phyloP scores from a whole-genome alignment of 2,888 invertebrate species.

The Lepas anatifera region DNA sequence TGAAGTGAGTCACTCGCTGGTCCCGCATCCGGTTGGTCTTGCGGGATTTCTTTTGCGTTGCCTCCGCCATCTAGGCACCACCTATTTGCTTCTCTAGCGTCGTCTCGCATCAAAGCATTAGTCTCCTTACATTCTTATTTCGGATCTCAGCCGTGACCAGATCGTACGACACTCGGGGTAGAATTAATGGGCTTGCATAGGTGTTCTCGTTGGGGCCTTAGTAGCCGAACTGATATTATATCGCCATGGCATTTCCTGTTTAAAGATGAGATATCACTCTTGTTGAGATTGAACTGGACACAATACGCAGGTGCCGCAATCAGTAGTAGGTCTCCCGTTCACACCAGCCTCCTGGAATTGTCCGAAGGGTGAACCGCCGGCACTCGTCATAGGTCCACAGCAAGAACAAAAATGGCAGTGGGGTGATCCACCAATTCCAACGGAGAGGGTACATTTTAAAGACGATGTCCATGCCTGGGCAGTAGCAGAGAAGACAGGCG shows the following conservation, averaged over 20 bases:
- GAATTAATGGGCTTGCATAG: not conserved
- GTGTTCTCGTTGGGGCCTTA: not conserved
- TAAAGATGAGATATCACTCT: not conserved
- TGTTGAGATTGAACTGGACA: not conserved
- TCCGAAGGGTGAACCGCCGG: slow-evolving; percentile 38
- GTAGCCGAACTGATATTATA: not conserved
- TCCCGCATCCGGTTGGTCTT: too few relatives aligned
- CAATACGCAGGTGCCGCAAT: not conserved
- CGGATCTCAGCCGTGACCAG: too few relatives aligned
- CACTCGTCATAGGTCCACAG: slow-evolving; percentile 45
- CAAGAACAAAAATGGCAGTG: slow-evolving; percentile 42
- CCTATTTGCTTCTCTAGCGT: too few relatives aligned
- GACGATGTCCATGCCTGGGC: slow-evolving; percentile 38
- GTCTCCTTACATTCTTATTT: too few relatives aligned
- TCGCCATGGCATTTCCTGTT: not conserved
- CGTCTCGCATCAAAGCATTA: too few relatives aligned
- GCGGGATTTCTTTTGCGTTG: too few relatives aligned
- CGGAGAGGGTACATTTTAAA: slow-evolving; percentile 29
- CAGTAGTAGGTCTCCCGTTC: slow-evolving; percentile 27
- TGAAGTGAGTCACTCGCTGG: too few relatives aligned
- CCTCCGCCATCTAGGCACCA: too few relatives aligned
- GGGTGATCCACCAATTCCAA: slow-evolving; percentile 43
- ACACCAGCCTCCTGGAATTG: slow-evolving; percentile 39
- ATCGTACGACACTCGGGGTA: too few relatives aligned
- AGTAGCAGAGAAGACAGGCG: slow-evolving; percentile 39